Percentiles rank a stretch among this genome's conserved stretches.
phyloP scores from a whole-genome alignment of 1,140 invertebrate species.

The Halyomorpha halys region DNA sequence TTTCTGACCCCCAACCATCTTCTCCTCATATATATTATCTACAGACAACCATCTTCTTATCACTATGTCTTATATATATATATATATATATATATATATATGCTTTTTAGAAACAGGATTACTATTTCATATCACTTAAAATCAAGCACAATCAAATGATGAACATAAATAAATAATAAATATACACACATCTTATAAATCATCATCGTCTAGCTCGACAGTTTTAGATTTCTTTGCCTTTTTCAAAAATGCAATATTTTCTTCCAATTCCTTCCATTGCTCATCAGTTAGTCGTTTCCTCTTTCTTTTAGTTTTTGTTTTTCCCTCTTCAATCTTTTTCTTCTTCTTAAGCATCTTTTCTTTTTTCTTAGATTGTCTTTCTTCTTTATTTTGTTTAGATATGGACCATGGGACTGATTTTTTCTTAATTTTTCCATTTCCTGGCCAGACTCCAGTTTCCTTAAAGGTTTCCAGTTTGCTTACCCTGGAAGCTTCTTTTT shows the following conservation, averaged over 20 bases:
- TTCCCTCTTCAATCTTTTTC: conserved; percentile 39
- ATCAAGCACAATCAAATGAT: too few relatives aligned
- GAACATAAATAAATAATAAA: neutral
- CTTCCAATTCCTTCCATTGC: conserved; percentile 72
- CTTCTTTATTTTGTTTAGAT: conserved; percentile 61
- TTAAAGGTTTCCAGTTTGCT: conserved; percentile 60
- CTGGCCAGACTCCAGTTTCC: conserved; percentile 68
- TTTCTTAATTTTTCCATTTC: conserved; percentile 47
- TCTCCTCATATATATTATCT: too few relatives aligned
- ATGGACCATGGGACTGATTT: conserved; percentile 68
- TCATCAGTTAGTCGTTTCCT: conserved; percentile 49
- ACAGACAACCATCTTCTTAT: too few relatives aligned
- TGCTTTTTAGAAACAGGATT: too few relatives aligned
- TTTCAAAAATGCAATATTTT: conserved; percentile 74
- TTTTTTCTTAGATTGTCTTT: conserved; percentile 48
- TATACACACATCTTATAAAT: neutral
- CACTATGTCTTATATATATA: too few relatives aligned
- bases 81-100: too few relatives aligned
- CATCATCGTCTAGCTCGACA: conserved; percentile 17
- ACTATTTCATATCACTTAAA: too few relatives aligned
- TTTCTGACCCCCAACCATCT: too few relatives aligned
- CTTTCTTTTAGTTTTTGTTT: conserved; percentile 37
- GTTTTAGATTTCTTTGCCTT: conserved; percentile 76
- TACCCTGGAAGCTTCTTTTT: conserved; percentile 60
- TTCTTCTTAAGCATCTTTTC: conserved; percentile 47